Conservation (phyloP, 2,797 vertebrate species). For the Sorex maritimensis region DNA sequence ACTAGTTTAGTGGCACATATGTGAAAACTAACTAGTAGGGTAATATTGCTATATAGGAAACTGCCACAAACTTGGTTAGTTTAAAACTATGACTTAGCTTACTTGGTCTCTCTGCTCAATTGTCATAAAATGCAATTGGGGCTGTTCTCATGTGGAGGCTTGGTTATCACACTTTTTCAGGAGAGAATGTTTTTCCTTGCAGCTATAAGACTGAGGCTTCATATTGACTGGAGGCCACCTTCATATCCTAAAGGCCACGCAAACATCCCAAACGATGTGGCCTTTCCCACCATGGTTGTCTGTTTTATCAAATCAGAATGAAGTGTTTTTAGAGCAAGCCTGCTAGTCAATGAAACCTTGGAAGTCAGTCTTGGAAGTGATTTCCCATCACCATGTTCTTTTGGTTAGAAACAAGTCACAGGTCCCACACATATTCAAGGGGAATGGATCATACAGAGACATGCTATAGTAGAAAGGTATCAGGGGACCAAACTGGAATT, state of each 20-base stretch:
- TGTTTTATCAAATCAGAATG: neutral
- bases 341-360: neutral
- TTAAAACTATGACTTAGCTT: neutral
- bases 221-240: neutral
- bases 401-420: constrained; percentile 14
- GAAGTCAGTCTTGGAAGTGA: too few species aligned
- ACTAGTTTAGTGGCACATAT: neutral
- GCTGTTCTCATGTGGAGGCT: constrained; percentile 4
- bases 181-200: neutral
- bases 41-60: neutral
- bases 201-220: neutral
- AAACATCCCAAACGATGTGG: neutral
- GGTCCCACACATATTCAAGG: neutral
- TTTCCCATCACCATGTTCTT: neutral
- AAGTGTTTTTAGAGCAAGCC: neutral
- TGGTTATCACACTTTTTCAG: neutral
- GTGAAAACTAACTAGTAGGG: neutral
- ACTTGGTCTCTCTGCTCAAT: neutral
- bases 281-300: neutral
- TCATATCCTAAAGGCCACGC: neutral
- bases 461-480: neutral
- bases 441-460: neutral
- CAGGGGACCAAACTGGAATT: neutral
- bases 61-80: neutral
- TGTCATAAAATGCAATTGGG: neutral